Percentiles rank a stretch among this genome's conserved stretches.
Evolutionary conservation across 1,140 invertebrate genomes (phyloP).

Genomic region (Papilio polytes): DNA sequence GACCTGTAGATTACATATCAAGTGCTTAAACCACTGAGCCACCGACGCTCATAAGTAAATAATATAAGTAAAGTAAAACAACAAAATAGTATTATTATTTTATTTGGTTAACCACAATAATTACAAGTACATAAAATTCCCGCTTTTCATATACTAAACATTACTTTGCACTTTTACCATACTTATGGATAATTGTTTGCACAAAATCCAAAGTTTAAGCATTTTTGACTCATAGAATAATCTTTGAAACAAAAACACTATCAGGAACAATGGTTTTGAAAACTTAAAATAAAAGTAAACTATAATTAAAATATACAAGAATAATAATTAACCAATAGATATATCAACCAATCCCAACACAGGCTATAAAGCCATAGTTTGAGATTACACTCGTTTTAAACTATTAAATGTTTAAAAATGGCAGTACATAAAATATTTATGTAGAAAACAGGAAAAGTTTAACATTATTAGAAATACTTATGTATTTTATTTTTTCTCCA

Average conservation of each 20-base stretch:
- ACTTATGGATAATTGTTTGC: background rate
- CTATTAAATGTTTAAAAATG: background rate
- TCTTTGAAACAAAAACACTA: background rate
- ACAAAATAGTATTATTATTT: background rate
- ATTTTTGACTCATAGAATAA: background rate
- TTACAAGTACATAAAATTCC: background rate
- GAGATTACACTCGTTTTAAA: too few relatives aligned
- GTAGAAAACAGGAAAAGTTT: background rate
- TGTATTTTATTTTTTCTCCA: too few relatives aligned
- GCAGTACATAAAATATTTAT: background rate
- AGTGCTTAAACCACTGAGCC: too few relatives aligned
- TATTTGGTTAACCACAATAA: slow-evolving; percentile 34
- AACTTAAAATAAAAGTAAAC: slow-evolving; percentile 5
- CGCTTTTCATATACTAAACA: slow-evolving; percentile 3
- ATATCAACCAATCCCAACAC: background rate
- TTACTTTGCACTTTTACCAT: slow-evolving; percentile 31
- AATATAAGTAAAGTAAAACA: too few relatives aligned
- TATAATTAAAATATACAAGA: background rate
- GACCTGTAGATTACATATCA: too few relatives aligned
- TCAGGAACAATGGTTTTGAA: background rate
- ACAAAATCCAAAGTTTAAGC: background rate
- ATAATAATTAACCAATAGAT: background rate
- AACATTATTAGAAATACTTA: background rate
- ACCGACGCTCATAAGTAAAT: too few relatives aligned
- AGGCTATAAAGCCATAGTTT: background rate